phyloP scores from a whole-genome alignment of 2,888 invertebrate genomes.

The Aelia acuminata region DNA sequence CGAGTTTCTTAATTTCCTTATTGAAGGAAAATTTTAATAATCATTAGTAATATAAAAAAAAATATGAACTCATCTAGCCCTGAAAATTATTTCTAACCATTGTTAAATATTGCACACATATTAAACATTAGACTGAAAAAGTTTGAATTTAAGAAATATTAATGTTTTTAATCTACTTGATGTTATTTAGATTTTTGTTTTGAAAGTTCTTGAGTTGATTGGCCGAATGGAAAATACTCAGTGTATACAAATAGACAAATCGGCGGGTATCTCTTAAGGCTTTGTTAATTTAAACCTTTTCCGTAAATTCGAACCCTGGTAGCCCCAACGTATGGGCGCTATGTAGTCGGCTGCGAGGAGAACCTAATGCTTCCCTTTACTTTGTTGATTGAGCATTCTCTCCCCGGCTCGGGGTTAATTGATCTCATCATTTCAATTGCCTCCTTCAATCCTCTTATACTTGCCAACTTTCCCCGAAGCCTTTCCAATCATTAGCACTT shows the following conservation, averaged over 20 bases:
- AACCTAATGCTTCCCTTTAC: constrained; percentile 38
- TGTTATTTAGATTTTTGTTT: background rate
- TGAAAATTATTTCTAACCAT: no score
- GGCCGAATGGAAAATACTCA: background rate
- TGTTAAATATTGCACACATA: no score
- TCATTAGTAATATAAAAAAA: no score
- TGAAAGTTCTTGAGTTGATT: background rate
- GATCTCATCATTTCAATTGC: constrained; percentile 46
- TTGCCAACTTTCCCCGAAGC: background rate
- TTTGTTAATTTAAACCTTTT: constrained; percentile 39
- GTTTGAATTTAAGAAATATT: no score
- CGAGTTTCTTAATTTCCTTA: no score
- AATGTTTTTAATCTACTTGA: background rate
- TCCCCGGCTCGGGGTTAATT: background rate
- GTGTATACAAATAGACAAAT: constrained; percentile 10
- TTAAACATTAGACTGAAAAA: no score
- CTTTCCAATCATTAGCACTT: constrained; percentile 19
- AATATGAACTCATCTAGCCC: no score
- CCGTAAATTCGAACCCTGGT: background rate
- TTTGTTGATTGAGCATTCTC: constrained; percentile 41
- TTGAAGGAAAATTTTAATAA: no score
- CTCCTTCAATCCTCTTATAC: constrained; percentile 31
- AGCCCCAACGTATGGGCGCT: background rate
- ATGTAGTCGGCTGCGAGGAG: background rate
- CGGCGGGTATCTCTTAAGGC: background rate